A percentile compares a stretch with the other conserved stretches of the same genome.
phyloP scores from a whole-genome alignment of 2,113 vertebrate genomes.

The Hippocampus mohnikei region DNA sequence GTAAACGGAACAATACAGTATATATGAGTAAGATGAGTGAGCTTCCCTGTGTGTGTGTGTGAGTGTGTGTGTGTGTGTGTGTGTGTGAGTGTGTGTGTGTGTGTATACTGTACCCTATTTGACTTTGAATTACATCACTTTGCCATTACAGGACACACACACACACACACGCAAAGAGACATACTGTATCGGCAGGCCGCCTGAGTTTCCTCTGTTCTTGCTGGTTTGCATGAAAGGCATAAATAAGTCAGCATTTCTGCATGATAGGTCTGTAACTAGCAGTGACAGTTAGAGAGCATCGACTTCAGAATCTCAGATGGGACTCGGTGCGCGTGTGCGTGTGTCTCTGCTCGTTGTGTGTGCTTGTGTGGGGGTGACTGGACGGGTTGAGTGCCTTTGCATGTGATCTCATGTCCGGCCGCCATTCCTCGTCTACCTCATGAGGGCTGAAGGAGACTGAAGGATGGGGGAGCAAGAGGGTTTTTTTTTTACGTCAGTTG shows the following conservation, averaged over 20 bases:
- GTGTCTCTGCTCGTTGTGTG: not conserved
- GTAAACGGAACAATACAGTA: no score
- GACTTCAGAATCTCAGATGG: constrained; percentile 49
- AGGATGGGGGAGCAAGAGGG: not conserved
- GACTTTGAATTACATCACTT: constrained; percentile 41
- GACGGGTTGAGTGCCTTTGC: constrained; percentile 21
- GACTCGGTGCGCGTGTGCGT: constrained; percentile 19
- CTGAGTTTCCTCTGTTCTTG: constrained; percentile 53
- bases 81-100: not conserved
- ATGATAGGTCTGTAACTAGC: constrained; percentile 66
- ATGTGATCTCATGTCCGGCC: constrained; percentile 23
- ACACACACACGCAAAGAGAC: constrained; percentile 20
- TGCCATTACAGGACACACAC: constrained; percentile 40
- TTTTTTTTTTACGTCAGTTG: constrained; percentile 33
- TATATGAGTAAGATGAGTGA: no score
- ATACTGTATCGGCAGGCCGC: constrained; percentile 24
- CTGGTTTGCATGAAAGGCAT: constrained; percentile 61
- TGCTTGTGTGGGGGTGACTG: not conserved
- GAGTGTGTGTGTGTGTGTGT: not conserved
- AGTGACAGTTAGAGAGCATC: constrained; percentile 67
- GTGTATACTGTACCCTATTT: constrained; percentile 27
- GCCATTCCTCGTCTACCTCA: constrained; percentile 26
- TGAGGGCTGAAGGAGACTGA: constrained; percentile 32
- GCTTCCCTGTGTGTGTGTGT: not conserved
- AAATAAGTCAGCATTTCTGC: constrained; percentile 69